Evolutionary conservation across 2,113 vertebrate genomes (phyloP).

Genomic region (Stigmatopora argus): DNA sequence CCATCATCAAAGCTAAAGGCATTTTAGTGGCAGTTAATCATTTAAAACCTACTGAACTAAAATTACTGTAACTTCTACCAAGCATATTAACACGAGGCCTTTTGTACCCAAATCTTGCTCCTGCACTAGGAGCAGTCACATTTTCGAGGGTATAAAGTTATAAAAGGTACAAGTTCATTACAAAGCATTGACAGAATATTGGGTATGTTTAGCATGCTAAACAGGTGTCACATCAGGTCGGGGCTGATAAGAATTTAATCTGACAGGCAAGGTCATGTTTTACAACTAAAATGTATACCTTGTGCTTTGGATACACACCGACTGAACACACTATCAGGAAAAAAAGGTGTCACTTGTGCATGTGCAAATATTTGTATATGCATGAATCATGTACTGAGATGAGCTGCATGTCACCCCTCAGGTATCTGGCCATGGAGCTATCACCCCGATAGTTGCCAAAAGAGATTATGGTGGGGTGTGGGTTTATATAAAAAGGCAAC

Average conservation of each 20-base stretch:
- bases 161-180: not conserved
- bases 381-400: conserved; percentile 50
- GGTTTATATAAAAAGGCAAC: conserved; percentile 17
- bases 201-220: not conserved
- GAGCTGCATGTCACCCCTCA: conserved; percentile 65
- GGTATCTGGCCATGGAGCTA: conserved; percentile 64
- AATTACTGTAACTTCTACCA: not conserved
- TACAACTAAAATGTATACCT: not conserved
- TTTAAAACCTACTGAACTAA: not conserved
- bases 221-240: not conserved
- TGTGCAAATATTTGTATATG: conserved; percentile 32
- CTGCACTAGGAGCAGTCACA: not conserved
- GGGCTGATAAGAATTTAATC: conserved; percentile 8
- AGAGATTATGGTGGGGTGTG: conserved; percentile 61
- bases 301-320: conserved; percentile 6
- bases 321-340: not conserved
- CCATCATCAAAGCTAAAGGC: too few relatives aligned
- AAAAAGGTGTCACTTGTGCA: conserved; percentile 11
- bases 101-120: not conserved
- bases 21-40: not conserved
- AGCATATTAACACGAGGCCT: not conserved
- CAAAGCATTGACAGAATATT: not conserved
- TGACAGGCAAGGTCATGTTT: not conserved
- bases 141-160: not conserved
- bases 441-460: conserved; percentile 62